Evolutionary conservation across 2,797 vertebrate genomes (phyloP), one percentile per base, ranked within the genome.

Genomic region (Sylvia borin): DNA sequence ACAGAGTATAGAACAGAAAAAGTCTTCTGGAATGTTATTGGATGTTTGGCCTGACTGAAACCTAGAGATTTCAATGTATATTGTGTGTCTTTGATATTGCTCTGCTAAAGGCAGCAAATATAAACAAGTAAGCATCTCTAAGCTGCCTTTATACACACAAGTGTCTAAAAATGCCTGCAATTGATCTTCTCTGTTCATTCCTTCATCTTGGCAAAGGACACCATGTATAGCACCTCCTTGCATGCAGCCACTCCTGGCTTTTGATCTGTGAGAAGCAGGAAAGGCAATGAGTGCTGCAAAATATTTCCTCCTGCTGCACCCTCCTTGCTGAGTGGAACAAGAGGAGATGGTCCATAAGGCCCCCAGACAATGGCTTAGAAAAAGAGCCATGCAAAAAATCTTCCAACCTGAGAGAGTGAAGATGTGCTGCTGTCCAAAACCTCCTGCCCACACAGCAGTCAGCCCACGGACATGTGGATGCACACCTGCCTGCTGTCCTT

Each of bases 391-490:
- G 21, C 8, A 34, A 66, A 45, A 29, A 32, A 5, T 79, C 5
- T 43, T 85, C 32, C 16, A 36, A 0, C 14, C 26, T 17, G 11
- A 15, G 16, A 31, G 29, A 51, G 2, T 18, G 27, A 58, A 48
- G 43, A 62, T 25, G 32, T 38, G 20, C 58, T 83, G 51, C 48
- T 74, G 17, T 79, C 24, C n/a, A 54, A 77, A 73, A 17, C 7
- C 26, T 34, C 48, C 47, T 82, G 67, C 38, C 43, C 20, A 32
- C 10, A 8, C 26, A 66, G 48, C 60, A n/a, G 16, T 58, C 54
- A 71, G 20, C 17, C n/a, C 21, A 2, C 0, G 0, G 10, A 6
- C 40, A 47, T 26, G 10, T 40, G 6, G 24, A 2, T 10, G 21
- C 47, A 61, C 36, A 55, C 13, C 5, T 36, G 54, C 36, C 10